These are phyloP conservation scores for Cryptocheilus praepositus DNA, from an alignment of 2,888 invertebrate genomes.

Conservation along the genomic window DNA sequence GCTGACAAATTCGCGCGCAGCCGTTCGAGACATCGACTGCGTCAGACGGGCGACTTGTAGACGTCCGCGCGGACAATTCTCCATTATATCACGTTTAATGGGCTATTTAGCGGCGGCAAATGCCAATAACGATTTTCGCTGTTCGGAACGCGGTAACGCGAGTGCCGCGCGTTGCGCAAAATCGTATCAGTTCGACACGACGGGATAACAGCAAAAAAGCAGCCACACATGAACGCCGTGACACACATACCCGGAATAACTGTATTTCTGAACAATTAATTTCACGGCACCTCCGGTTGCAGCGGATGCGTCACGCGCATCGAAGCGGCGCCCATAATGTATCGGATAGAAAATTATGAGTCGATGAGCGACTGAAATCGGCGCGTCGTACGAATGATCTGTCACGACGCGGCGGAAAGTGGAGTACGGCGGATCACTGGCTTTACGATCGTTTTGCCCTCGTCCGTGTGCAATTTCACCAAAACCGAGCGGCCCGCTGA, in stretches of 20 bases:
- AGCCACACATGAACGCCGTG: conserved; percentile 5
- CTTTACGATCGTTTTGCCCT: conserved; percentile 19
- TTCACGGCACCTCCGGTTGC: conserved; percentile 37
- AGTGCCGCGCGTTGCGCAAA: no score
- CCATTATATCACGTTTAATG: no score
- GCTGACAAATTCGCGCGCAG: no score
- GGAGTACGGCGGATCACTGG: conserved; percentile 1
- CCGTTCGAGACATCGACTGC: no score
- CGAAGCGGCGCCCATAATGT: conserved; percentile 28
- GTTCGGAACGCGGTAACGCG: no score
- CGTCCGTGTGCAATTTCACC: conserved; percentile 29
- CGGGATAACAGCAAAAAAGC: no score
- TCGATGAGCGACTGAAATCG: not conserved
- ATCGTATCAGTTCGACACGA: no score
- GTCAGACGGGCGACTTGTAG: no score
- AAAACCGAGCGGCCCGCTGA: no score
- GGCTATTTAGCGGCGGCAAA: no score
- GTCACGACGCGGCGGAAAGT: conserved; percentile 1
- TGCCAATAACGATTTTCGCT: no score
- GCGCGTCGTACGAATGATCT: not conserved
- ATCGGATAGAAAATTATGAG: conserved; percentile 25
- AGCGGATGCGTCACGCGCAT: conserved; percentile 34
- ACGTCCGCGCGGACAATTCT: no score
- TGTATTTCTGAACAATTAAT: conserved; percentile 56
- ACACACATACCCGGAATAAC: conserved; percentile 50